Evolutionary conservation across 2,888 invertebrate species (phyloP).

Genomic region (Caenorhabditis imperialis): DNA sequence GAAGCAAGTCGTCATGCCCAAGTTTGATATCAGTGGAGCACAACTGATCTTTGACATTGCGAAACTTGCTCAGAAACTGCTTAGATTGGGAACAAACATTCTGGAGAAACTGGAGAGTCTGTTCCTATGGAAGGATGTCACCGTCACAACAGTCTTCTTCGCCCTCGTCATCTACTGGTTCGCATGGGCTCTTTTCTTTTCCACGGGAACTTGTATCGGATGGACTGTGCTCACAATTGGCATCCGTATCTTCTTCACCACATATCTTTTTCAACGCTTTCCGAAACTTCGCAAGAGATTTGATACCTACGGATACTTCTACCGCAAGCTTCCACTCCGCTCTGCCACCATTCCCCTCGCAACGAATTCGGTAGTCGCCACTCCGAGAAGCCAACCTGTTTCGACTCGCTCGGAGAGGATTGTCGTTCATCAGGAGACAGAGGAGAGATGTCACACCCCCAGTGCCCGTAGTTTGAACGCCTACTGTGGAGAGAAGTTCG

Average conservation of each 20-base stretch:
- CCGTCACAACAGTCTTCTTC: slow-evolving; percentile 78
- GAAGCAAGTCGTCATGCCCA: slow-evolving; percentile 63
- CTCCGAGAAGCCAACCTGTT: slow-evolving; percentile 31
- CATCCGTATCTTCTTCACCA: slow-evolving; percentile 80
- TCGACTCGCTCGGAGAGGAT: slow-evolving; percentile 16
- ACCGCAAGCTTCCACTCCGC: slow-evolving; percentile 60
- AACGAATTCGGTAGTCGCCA: background rate
- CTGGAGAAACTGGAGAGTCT: slow-evolving; percentile 80
- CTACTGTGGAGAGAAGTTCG: slow-evolving; percentile 54
- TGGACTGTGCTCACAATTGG: slow-evolving; percentile 77
- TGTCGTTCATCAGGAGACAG: slow-evolving; percentile 11
- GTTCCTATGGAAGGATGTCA: slow-evolving; percentile 79
- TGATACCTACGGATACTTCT: slow-evolving; percentile 70
- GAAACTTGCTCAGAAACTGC: slow-evolving; percentile 79
- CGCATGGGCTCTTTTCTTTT: slow-evolving; percentile 75
- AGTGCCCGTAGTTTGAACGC: slow-evolving; percentile 21
- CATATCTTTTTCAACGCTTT: slow-evolving; percentile 80
- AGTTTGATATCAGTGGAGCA: slow-evolving; percentile 71
- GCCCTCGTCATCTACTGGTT: slow-evolving; percentile 76
- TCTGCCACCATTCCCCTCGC: background rate
- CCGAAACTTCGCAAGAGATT: slow-evolving; percentile 79
- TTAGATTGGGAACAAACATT: slow-evolving; percentile 70
- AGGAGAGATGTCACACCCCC: slow-evolving; percentile 48
- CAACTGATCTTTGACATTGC: slow-evolving; percentile 80
- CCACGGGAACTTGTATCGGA: slow-evolving; percentile 76